Evolutionary conservation across 2,888 invertebrate genomes (phyloP), one percentile per base, ranked within the genome.

Genomic region (Criorhina ranunculi): DNA sequence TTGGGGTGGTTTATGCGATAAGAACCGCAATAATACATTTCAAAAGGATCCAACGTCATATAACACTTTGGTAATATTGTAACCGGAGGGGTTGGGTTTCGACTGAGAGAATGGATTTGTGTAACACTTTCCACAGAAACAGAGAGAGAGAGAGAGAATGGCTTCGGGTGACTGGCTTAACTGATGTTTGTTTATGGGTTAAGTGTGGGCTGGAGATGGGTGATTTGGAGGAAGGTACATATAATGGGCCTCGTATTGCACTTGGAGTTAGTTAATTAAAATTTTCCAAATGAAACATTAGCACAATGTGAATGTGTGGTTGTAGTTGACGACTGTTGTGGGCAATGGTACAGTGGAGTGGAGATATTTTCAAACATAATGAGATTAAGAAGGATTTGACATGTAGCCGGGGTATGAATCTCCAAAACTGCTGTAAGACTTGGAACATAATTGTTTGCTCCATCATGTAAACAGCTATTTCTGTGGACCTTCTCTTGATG

Each of bases 41-140:
- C 67, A 77, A 77, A 77, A 42, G 77, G 67, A 77, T 77, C 59
- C 51, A 67, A 77, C 60, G 77, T 77, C 77, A 51, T 77, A 67
- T 59, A 59, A 60, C 77, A 67, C 67, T 77, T 77, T 67, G 59
- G 77, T 60, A 46, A 59, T 60, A 67, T 51, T 59, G 60, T 59
- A 37, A 42, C 42, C 4, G 24, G 24, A 33, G 44, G 59, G 77
- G 51, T 44, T 64, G 60, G 31, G n/a, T n/a, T n/a, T 51, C 42
- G 31, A 19, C 9, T 35, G 11, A n/a, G 29, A 53, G 57, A 59
- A 76, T 75, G 55, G 66, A 55, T 57, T 66, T 60, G 59, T 60
- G 60, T 66, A 46, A 29, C 40, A 29, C 40, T 44, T 75, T 55
- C 53, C 55, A 6, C n/a, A 19, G 55, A 46, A 7, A n/a, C 4